Evolutionary conservation across 2,797 vertebrate species (phyloP), one percentile per base, ranked within the genome.

Genomic region (Alauda arvensis): DNA sequence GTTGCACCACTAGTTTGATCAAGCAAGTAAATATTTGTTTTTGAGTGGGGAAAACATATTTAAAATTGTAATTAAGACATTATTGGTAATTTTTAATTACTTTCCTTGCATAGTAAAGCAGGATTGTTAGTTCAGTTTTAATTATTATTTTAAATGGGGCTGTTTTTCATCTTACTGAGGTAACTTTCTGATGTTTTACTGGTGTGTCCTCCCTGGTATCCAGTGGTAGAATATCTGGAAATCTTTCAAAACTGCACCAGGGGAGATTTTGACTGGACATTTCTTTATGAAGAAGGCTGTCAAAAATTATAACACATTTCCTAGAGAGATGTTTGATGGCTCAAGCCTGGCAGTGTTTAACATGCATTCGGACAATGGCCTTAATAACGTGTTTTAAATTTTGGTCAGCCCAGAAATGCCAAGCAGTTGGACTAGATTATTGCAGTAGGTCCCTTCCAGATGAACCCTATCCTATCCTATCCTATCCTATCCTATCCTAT

Each of bases 201-300:
- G 18, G 9, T 19, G 4, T 75, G 12, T 59, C 8, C 19, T 78
- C 12, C 15, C 8, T 55, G 18, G 6, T 49, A 45, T 37, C 23
- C 45, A 39, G n/a, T 33, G 39, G 33, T 25, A 14, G 4, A 21
- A 45, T 45, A 52, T 3, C 2, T 45, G 40, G 33, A 45, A 59
- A 40, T 26, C 8, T 8, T 33, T 33, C 52, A 59, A 29, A 51
- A 17, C 9, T 57, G 10, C 2, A 1, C 17, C 9, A 15, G 6
- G 14, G 29, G 12, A 57, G 11, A 20, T 45, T 71, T 57, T 40
- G 25, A 43, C 10, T 23, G 17, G 8, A 42, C 4, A 43, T 12
- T 53, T 67, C 8, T 62, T 67, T 59, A 53, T 6, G 0, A 2
- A 68, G 31, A 34, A 8, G 3, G 12, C 2, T 1, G 24, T 29